Conservation (phyloP, 2,797 vertebrate species). For the Dipus sagitta region DNA sequence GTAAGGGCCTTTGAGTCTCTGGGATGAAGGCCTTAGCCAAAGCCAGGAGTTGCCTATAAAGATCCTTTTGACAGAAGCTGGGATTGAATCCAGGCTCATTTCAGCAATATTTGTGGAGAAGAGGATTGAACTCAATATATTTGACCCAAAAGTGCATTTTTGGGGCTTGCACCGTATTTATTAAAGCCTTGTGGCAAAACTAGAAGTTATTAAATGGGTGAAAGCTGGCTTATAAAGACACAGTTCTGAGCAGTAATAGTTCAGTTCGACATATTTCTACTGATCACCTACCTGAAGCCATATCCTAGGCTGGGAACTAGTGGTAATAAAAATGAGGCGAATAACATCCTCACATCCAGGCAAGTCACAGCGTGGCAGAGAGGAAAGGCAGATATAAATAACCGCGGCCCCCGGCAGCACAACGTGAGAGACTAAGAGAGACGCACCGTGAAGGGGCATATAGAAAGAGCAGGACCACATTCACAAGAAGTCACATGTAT, state of each 20-base stretch:
- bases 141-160: conserved; percentile 83
- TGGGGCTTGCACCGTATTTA: conserved; percentile 81
- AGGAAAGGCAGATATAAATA: background rate
- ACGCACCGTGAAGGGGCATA: background rate
- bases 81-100: conserved; percentile 82
- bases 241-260: conserved; percentile 68
- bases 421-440: background rate
- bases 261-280: conserved; percentile 63
- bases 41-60: conserved; percentile 81
- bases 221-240: conserved; percentile 78
- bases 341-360: conserved; percentile 35
- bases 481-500: background rate
- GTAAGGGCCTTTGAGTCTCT: conserved; percentile 74
- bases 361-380: background rate
- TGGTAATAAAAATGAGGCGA: conserved; percentile 17
- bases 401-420: background rate
- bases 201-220: conserved; percentile 80
- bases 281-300: conserved; percentile 72
- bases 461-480: background rate
- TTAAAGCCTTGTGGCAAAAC: conserved; percentile 82
- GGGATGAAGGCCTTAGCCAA: conserved; percentile 72
- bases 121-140: conserved; percentile 84
- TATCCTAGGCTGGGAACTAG: conserved; percentile 30
- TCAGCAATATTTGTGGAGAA: conserved; percentile 84
- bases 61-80: conserved; percentile 83